phyloP scores from a whole-genome alignment of 1,140 invertebrate genomes.

The Anastatus disparis region DNA sequence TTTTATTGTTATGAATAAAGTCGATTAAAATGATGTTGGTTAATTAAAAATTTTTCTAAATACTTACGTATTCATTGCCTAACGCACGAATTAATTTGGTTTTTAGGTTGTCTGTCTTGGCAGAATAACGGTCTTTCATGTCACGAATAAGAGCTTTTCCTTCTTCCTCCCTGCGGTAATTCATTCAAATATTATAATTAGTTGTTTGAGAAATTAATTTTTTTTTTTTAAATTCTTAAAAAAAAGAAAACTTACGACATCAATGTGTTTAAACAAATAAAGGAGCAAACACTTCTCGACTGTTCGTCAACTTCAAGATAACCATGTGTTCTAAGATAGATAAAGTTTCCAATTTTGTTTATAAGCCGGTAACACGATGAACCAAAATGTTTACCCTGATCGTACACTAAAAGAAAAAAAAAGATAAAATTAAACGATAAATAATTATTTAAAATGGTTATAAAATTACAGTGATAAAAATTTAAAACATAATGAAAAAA shows the following conservation, averaged over 20 bases:
- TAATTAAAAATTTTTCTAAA: neutral
- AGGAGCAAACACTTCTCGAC: slow-evolving; percentile 79
- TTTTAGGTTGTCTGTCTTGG: slow-evolving; percentile 60
- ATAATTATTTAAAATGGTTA: too few relatives aligned
- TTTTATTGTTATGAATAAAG: too few relatives aligned
- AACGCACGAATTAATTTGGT: too few relatives aligned
- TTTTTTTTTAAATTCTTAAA: too few relatives aligned
- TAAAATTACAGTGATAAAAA: too few relatives aligned
- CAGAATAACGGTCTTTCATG: slow-evolving; percentile 79
- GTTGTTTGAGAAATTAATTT: too few relatives aligned
- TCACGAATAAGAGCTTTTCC: slow-evolving; percentile 74
- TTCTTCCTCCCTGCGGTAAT: slow-evolving; percentile 71
- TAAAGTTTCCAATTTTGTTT: slow-evolving; percentile 80
- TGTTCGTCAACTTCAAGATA: slow-evolving; percentile 79
- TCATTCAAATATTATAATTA: too few relatives aligned
- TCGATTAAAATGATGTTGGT: too few relatives aligned
- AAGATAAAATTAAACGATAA: too few relatives aligned
- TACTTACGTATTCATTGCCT: slow-evolving; percentile 45
- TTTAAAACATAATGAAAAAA: too few relatives aligned
- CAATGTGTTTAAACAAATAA: slow-evolving; percentile 87
- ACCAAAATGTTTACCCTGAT: slow-evolving; percentile 77
- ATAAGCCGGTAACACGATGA: slow-evolving; percentile 84
- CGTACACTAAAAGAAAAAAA: slow-evolving; percentile 78
- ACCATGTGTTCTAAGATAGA: slow-evolving; percentile 83
- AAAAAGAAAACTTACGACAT: slow-evolving; percentile 67